Evolutionary conservation across 1,140 invertebrate species (phyloP), one percentile per base, ranked within the genome.

Genomic region (Meloidogyne floridensis): DNA sequence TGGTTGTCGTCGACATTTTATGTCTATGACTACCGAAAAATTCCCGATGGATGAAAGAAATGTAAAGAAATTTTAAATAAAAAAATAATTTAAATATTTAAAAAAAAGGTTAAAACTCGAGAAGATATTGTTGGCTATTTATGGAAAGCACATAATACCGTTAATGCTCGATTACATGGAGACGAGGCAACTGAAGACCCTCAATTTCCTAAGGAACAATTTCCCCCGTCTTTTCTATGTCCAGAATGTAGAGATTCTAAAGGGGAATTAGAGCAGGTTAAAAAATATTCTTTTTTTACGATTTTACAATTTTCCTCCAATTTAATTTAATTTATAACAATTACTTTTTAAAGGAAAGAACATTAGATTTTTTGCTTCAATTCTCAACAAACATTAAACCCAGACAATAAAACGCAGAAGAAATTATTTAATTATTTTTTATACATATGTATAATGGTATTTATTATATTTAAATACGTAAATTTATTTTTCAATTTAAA

Each of bases 111-210:
- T n/a, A 83, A 86, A 77, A 84, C 90, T 53, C 82, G 82, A 59
- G 87, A 90, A 74, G 88, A 89, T 77, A 85, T 86, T 76, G 85
- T 89, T 75, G 83, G 90, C 69, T 89, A 89, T 81, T 81, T 89
- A 32, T 89, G 88, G 88, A 74, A 85, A 73, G 88, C 88, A 11
- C 88, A 89, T 75, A 89, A 89, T 81, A 88, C 88, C 72, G 88
- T 89, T 42, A 89, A 89, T 78, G 87, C 90, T 56, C 85, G 89
- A 69, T 79, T 89, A 10, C 87, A 89, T 74, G 87, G 84, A 32
- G 86, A 90, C 20, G 42, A 69, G 11, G 43, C 47, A 59, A 83
- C 82, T 15, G 88, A 89, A 82, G 88, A 89, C 82, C 88, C 88
- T n/a, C 86, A 90, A 74, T 90, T 90, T 79, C 76, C 72, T 10